These are phyloP conservation scores for Aythya fuligula DNA, from an alignment of 2,797 vertebrate genomes.

Conservation along the genomic window DNA sequence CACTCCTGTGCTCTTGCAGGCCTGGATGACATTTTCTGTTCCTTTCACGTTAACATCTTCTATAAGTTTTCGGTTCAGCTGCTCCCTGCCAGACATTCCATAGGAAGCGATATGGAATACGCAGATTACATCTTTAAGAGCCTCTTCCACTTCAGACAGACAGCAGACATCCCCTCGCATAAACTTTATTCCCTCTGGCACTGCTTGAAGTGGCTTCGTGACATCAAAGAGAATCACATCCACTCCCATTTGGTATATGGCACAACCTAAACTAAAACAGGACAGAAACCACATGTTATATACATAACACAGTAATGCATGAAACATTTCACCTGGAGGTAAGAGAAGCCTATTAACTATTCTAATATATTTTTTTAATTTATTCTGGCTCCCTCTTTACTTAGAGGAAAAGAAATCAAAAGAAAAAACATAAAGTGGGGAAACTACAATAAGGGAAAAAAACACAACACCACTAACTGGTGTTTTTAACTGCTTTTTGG, in stretches of 20 bases:
- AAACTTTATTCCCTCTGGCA: slow-evolving; percentile 86
- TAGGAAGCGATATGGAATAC: slow-evolving; percentile 94
- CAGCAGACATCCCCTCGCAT: slow-evolving; percentile 84
- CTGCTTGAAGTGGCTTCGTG: slow-evolving; percentile 69
- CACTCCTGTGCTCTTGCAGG: slow-evolving; percentile 81
- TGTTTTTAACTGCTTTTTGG: neutral
- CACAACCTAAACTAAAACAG: slow-evolving; percentile 85
- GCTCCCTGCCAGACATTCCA: slow-evolving; percentile 96
- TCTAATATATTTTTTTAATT: neutral
- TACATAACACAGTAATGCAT: neutral
- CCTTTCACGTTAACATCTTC: slow-evolving; percentile 90
- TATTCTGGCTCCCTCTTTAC: neutral
- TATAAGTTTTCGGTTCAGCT: slow-evolving; percentile 86
- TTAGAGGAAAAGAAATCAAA: too few relatives aligned
- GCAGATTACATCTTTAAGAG: slow-evolving; percentile 81
- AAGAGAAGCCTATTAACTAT: neutral
- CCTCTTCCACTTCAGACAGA: slow-evolving; percentile 81
- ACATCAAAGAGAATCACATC: slow-evolving; percentile 89
- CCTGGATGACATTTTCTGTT: slow-evolving; percentile 87
- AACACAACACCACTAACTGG: neutral
- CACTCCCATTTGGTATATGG: slow-evolving; percentile 81
- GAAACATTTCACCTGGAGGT: neutral
- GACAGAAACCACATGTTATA: neutral
- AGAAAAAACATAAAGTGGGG: neutral
- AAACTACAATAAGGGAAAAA: neutral